Conservation (phyloP, 2,113 vertebrate species). For the Azemiops feae region DNA sequence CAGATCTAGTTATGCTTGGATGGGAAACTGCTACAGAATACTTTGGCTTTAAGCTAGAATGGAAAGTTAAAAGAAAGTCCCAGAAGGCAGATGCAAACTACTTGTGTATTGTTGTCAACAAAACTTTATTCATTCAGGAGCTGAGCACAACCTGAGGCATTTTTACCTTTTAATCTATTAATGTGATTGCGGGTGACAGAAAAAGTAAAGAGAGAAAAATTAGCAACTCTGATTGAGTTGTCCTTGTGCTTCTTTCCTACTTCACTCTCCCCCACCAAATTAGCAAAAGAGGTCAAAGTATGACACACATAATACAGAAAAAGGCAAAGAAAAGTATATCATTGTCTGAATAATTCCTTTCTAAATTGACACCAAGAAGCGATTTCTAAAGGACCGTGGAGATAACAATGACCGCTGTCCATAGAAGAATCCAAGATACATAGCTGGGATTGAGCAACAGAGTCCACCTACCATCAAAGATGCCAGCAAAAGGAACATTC, state of each 20-base stretch:
- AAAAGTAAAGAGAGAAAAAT: not conserved
- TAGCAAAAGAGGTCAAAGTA: not conserved
- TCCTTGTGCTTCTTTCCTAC: not conserved
- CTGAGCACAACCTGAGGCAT: not conserved
- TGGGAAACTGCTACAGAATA: not conserved
- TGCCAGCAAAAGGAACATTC: not conserved
- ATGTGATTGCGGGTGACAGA: not conserved
- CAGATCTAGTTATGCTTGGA: not conserved
- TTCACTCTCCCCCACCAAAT: not conserved
- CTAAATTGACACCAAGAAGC: not conserved
- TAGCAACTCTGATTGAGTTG: not conserved
- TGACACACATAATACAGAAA: not conserved
- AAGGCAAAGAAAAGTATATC: not conserved
- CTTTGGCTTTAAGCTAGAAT: not conserved
- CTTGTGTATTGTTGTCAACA: not conserved
- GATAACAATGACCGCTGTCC: not conserved
- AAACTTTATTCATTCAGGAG: not conserved
- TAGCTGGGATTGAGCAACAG: not conserved
- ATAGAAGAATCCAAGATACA: not conserved
- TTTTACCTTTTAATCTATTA: not conserved
- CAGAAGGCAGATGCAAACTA: not conserved
- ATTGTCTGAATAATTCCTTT: not conserved
- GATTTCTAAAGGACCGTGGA: not conserved
- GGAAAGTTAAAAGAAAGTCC: not conserved
- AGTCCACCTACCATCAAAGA: too few relatives aligned